Conservation (phyloP, 2,888 invertebrate species). For the Drosophila siamana region DNA sequence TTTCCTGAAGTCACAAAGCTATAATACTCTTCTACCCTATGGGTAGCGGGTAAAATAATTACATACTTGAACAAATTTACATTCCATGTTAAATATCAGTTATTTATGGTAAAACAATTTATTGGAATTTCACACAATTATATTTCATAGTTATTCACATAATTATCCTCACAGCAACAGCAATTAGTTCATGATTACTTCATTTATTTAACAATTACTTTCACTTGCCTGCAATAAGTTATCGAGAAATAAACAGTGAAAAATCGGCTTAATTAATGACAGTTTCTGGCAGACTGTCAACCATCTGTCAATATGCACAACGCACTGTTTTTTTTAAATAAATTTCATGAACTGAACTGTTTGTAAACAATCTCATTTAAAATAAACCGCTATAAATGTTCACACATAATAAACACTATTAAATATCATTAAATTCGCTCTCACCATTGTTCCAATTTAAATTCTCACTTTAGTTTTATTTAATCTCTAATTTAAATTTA, state of each 20-base stretch:
- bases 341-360: background rate
- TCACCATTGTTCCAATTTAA: no score
- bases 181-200: background rate
- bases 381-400: no score
- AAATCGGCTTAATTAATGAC: slow-evolving; percentile 19
- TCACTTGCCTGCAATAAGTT: slow-evolving; percentile 4
- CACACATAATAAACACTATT: no score
- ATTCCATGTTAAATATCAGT: background rate
- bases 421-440: no score
- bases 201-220: slow-evolving; percentile 8
- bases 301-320: slow-evolving; percentile 27
- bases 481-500: no score
- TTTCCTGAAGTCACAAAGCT: no score
- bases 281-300: slow-evolving; percentile 22
- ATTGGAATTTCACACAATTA: background rate
- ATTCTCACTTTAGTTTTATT: no score
- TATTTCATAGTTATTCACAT: background rate
- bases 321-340: background rate
- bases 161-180: background rate
- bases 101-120: background rate
- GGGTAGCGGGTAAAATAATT: no score
- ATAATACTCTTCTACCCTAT: no score
- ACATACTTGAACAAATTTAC: background rate
- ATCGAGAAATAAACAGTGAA: background rate
- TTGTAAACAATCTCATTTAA: background rate